These are phyloP conservation scores for Synanthedon andrenaeformis DNA, from an alignment of 2,888 invertebrate genomes.

Conservation along the genomic window DNA sequence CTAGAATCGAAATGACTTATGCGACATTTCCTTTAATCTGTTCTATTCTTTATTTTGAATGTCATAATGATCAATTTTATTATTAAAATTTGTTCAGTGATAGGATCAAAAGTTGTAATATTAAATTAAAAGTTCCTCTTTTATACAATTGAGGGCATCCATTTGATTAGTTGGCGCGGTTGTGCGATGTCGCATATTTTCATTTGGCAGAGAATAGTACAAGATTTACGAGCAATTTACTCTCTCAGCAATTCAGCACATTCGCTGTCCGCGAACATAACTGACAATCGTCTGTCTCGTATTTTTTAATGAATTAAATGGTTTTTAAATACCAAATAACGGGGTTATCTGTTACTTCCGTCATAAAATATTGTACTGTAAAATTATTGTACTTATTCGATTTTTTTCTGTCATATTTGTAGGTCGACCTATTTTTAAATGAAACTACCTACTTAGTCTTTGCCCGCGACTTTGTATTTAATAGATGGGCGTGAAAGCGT, in stretches of 20 bases:
- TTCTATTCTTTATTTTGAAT: background rate
- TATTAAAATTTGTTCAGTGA: background rate
- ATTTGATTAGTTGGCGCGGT: conserved; percentile 19
- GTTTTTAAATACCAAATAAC: conserved; percentile 12
- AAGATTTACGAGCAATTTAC: conserved; percentile 60
- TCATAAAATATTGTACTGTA: too few relatives aligned
- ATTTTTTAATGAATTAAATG: conserved; percentile 48
- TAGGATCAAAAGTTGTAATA: background rate
- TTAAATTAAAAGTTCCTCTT: background rate
- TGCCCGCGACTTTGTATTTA: too few relatives aligned
- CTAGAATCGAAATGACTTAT: conserved; percentile 9
- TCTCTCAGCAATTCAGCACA: conserved; percentile 58
- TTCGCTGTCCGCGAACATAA: conserved; percentile 49
- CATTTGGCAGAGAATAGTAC: conserved; percentile 44
- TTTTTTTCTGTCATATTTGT: too few relatives aligned
- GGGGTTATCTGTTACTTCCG: too few relatives aligned
- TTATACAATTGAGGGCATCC: conserved; percentile 11
- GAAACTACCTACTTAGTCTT: too few relatives aligned
- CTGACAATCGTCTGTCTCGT: conserved; percentile 57
- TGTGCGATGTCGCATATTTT: conserved; percentile 48
- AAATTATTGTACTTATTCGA: too few relatives aligned
- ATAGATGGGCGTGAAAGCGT: too few relatives aligned
- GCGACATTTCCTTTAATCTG: background rate
- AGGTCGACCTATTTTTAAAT: too few relatives aligned
- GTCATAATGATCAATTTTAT: background rate